Base-by-base conservation (phyloP, 2,113 vertebrate species). In the Siniperca chuatsi region DNA sequence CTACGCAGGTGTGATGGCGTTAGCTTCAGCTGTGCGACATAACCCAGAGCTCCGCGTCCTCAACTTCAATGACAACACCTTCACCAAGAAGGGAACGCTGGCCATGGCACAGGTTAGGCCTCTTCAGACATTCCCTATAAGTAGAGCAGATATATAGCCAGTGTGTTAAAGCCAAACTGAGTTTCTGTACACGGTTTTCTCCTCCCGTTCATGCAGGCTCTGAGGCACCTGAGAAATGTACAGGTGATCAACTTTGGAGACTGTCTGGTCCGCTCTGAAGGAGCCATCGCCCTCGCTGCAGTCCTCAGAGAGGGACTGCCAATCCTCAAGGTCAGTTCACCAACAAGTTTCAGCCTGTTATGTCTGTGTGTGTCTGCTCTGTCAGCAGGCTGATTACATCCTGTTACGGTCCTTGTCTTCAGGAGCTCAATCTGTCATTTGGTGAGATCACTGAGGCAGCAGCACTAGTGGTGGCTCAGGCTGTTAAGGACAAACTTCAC, bases 11-110 rank as follows among this genome's bases (percentile, higher is more conserved):
- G 95, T 99, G 92, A 96, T 94, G 0, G 98, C 98, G 0, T 90
- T 99, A 52, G 98, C 98, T 42, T 94, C 96, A 54, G 97, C 98
- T 13, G 95, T 99, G 83, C 93, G 96, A 73, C 93, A 96, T 81
- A 99, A 98, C 94, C 94, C 96, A 0, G 92, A 98, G 85, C 95
- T 99, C 52, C 96, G 95, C 0, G 94, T 98, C 76, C 95, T 99
- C 87, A 99, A 99, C 94, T 90, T 99, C 82, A 99, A 99, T 0
- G 98, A 99, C 93, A 99, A 99, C 95, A 99, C 98, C 54, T 99
- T 99, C 93, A 98, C 98, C 0, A 98, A 98, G 84, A 98, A 94
- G 87, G 98, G 98, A 16, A 97, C 97, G 0, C 80, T 98, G 61
- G 97, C 98, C 83, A 99, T 99, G 97, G 98, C 98, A 11, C 94